Conservation (phyloP, 2,113 vertebrate genomes). For the Notechis scutatus region DNA sequence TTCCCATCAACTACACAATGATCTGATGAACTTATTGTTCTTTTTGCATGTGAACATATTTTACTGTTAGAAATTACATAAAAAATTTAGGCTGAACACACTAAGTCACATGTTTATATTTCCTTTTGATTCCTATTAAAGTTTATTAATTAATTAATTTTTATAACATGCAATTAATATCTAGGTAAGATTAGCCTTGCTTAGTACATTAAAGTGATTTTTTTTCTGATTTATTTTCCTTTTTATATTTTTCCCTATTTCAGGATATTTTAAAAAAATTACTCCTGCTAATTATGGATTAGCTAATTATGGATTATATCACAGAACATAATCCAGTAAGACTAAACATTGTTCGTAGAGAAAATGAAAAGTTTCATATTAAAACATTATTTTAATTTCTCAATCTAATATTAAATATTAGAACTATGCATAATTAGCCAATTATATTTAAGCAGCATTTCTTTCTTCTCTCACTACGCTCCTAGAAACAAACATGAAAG, state of each 20-base stretch:
- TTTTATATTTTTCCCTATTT: not conserved
- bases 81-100: not conserved
- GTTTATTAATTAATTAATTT: not conserved
- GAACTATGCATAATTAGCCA: not conserved
- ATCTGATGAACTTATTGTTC: not conserved
- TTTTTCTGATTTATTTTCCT: not conserved
- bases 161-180: not conserved
- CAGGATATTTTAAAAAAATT: not conserved
- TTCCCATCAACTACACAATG: not conserved
- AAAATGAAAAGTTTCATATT: not conserved
- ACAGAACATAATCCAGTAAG: not conserved
- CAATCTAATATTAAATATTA: not conserved
- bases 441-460: not conserved
- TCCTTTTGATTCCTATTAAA: not conserved
- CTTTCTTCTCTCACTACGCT: slow-evolving; percentile 5
- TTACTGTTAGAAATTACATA: not conserved
- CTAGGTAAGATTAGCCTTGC: not conserved
- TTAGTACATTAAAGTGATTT: not conserved
- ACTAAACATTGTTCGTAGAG: not conserved
- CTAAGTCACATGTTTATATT: not conserved
- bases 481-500: not conserved
- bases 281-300: not conserved
- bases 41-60: not conserved
- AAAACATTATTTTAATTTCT: too few species aligned
- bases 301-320: too few species aligned